Base-by-base conservation (phyloP, 1,140 invertebrate species). In the Lycorma delicatula region DNA sequence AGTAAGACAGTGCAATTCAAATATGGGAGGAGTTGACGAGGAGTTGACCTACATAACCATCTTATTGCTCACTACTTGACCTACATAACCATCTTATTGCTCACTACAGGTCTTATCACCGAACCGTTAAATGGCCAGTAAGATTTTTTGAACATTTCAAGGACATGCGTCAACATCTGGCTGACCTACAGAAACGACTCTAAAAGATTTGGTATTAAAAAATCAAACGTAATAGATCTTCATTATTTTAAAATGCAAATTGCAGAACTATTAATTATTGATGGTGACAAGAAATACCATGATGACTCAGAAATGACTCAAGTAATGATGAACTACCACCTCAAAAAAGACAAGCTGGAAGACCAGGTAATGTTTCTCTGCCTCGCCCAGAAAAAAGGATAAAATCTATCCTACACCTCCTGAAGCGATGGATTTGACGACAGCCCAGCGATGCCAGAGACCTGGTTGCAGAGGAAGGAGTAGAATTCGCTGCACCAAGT, bases 61-160 rank as follows among this genome's bases (percentile, higher is more conserved):
- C 22, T 52, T 2, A 25, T 52, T 6, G 25, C 13, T 13, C 20
- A 38, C 36, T n/a, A n/a, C 20, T 52, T 18, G 49, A 52, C 49
- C 27, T 52, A 52, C 5, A 52, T 28, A 52, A 52, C 16, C 22
- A 25, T 16, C 22, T 52, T 2, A 25, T 52, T 6, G 25, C 52
- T 5, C 52, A 54, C 52, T 54, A 54, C 52, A n/a, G 52, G 52
- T 54, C 52, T 12, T 54, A 54, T 29, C 52, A 54, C 34, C 29
- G 52, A 34, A 54, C 52, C 13, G 34, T 31, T 18, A 54, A 54
- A 9, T 54, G 52, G 52, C n/a, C 52, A 7, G 52, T 54, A 18
- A 3, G 52, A 12, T 54, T 54, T 20, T 31, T 54, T 26, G 52
- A 54, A 34, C 28, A 54, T 25, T 54, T 54, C 34, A 31, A 2